Conservation (phyloP, 1,140 invertebrate genomes). For the Microplitis mediator region DNA sequence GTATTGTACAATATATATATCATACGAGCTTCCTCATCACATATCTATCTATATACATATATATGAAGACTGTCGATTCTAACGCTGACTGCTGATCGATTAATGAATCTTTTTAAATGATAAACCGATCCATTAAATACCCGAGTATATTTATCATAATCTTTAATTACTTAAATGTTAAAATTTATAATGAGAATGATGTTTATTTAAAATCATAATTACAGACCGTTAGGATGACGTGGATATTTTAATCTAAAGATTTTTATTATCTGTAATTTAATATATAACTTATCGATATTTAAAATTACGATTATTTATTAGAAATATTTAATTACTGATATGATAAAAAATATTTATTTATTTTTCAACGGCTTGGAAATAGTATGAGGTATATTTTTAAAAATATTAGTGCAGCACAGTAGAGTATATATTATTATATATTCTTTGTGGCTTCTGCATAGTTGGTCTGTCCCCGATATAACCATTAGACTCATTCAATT, state of each 20-base stretch:
- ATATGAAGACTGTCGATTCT: not conserved
- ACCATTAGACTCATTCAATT: slow-evolving; percentile 30
- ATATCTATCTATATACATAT: not conserved
- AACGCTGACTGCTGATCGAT: slow-evolving; percentile 43
- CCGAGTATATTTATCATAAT: too few species aligned
- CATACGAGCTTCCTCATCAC: not conserved
- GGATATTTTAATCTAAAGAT: too few species aligned
- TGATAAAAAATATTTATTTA: too few species aligned
- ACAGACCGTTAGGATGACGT: too few species aligned
- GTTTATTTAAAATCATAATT: too few species aligned
- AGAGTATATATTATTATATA: not conserved
- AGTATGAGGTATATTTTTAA: not conserved
- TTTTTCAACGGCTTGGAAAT: too few species aligned
- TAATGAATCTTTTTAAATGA: slow-evolving; percentile 15
- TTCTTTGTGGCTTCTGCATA: not conserved
- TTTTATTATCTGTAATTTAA: too few species aligned
- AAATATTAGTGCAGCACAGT: not conserved
- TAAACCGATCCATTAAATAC: not conserved
- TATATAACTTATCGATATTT: too few species aligned
- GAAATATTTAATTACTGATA: too few species aligned
- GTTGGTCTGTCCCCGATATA: slow-evolving; percentile 12
- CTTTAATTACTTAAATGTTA: too few species aligned
- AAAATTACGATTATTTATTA: too few species aligned
- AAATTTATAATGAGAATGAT: not conserved
- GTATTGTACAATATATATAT: not conserved